These are phyloP conservation scores for Catagonus wagneri DNA, from an alignment of 2,113 vertebrate genomes.

Conservation along the genomic window DNA sequence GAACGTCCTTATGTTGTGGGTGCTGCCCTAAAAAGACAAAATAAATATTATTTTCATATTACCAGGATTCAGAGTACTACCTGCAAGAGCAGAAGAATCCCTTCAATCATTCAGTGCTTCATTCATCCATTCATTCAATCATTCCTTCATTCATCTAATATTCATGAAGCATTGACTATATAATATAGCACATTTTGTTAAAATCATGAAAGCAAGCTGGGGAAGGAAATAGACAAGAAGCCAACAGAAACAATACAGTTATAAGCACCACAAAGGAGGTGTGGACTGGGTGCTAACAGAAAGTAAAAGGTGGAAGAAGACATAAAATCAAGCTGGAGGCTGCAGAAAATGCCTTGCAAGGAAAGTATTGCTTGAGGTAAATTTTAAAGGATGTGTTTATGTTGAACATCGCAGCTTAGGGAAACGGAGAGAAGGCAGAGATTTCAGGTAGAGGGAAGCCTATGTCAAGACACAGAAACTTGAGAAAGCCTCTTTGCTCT, in stretches of 20 bases:
- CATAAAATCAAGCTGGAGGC: neutral
- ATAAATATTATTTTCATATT: conserved; percentile 26
- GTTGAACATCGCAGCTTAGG: neutral
- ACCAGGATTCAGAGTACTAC: neutral
- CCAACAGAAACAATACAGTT: neutral
- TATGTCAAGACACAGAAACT: neutral
- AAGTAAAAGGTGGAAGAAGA: neutral
- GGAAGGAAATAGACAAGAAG: neutral
- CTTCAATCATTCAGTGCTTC: neutral
- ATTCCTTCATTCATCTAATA: conserved; percentile 49
- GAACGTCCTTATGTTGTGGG: no score
- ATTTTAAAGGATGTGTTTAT: neutral
- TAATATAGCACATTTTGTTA: conserved; percentile 19
- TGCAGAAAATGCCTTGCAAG: neutral
- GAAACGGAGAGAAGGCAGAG: neutral
- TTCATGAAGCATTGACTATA: neutral
- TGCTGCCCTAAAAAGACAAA: no score
- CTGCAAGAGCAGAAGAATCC: neutral
- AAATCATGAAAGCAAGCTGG: neutral
- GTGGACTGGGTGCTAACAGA: neutral
- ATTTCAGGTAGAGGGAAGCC: neutral
- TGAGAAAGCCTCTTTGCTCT: neutral
- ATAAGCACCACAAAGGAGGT: neutral
- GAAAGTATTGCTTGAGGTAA: neutral
- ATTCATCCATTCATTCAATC: neutral